Evolutionary conservation across 1,140 invertebrate genomes (phyloP), one percentile per base, ranked within the genome.

Genomic region (Hyposmocoma kahamanoa): DNA sequence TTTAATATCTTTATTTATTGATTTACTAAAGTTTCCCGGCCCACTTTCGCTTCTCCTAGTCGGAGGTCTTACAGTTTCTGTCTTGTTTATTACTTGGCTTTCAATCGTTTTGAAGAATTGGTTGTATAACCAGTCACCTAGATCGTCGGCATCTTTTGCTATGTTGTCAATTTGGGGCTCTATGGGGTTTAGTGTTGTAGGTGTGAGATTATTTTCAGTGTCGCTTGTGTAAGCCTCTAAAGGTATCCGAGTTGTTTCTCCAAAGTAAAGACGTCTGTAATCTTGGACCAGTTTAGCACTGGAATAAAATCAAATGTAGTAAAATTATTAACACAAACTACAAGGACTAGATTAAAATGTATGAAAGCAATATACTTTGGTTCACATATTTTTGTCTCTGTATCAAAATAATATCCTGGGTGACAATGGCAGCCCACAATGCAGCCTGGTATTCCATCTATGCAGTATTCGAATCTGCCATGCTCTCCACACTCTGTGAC

Each of bases 61-160:
- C 20, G 50, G 34, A 41, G 13, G n/a, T 22, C 4, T 34, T n/a
- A 47, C 36, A 19, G 69, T 53, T 15, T 72, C 65, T 21, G 72
- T 79, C 22, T 70, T 72, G 42, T 77, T 80, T 18, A 83, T 69
- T 0, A 81, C 74, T 70, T 78, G 74, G 13, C 61, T 77, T 53
- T 84, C 80, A 19, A 84, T 72, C 20, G 77, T 78, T 72, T 80
- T 80, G 39, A 79, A 84, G 48, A 84, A 84, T 50, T 82, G 75
- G 42, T 78, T 80, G 38, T 82, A 84, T 3, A 84, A 53, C 81
- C 81, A 84, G 42, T 84, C 81, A 22, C 76, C 69, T 22, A 84
- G 66, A 47, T 81, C 73, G 41, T 77, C 69, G 1, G 71, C 59
- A 28, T 74, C 67, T 52, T 72, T 77, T 0, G 69, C 50, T 41